phyloP scores from a whole-genome alignment of 1,140 invertebrate genomes.

The Aethina tumida region DNA sequence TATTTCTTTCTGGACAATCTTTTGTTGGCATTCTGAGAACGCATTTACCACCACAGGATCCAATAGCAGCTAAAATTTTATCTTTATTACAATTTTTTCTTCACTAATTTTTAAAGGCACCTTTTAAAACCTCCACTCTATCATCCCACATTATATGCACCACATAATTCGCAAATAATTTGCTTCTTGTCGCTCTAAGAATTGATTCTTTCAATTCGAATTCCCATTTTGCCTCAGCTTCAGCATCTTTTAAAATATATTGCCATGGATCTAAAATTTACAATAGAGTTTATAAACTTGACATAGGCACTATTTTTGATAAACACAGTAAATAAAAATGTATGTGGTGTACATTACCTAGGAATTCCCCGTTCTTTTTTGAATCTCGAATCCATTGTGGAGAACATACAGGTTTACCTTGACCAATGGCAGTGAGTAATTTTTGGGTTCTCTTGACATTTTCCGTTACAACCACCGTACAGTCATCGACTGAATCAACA shows the following conservation, averaged over 20 bases:
- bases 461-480: slow-evolving; percentile 39
- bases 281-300: slow-evolving; percentile 2
- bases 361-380: slow-evolving; percentile 35
- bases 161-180: slow-evolving; percentile 24
- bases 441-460: slow-evolving; percentile 41
- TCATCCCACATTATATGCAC: slow-evolving; percentile 22
- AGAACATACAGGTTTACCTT: slow-evolving; percentile 40
- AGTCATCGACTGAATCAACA: slow-evolving; percentile 32
- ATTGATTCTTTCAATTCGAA: slow-evolving; percentile 38
- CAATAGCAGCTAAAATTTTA: slow-evolving; percentile 27
- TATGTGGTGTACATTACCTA: too few relatives aligned
- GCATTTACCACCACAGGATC: slow-evolving; percentile 30
- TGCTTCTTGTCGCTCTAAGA: slow-evolving; percentile 17
- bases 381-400: slow-evolving; percentile 40
- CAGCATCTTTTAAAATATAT: slow-evolving; percentile 38
- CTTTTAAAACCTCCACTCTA: slow-evolving; percentile 30
- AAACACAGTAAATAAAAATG: neutral
- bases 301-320: too few relatives aligned
- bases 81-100: slow-evolving; percentile 4
- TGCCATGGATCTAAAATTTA: slow-evolving; percentile 39
- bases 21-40: slow-evolving; percentile 19
- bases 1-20: slow-evolving; percentile 12
- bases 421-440: slow-evolving; percentile 39
- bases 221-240: slow-evolving; percentile 37
- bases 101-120: slow-evolving; percentile 14